These are phyloP conservation scores for Ptychochromis oligacanthus DNA, from an alignment of 2,113 vertebrate species.

Conservation along the genomic window DNA sequence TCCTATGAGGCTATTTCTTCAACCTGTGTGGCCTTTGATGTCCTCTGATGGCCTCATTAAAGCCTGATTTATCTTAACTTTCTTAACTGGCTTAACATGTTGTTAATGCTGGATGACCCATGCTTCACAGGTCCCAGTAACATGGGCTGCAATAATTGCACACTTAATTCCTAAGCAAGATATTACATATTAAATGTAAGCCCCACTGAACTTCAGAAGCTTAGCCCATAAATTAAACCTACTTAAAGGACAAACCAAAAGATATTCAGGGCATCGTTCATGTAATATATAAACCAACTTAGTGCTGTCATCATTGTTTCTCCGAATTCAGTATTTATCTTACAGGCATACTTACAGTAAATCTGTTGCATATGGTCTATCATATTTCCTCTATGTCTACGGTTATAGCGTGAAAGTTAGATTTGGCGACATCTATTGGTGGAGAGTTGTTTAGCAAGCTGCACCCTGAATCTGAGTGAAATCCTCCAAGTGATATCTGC, in stretches of 20 bases:
- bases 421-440: slow-evolving; percentile 67
- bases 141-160: neutral
- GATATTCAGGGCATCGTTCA: neutral
- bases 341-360: neutral
- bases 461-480: neutral
- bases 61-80: slow-evolving; percentile 6
- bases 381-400: slow-evolving; percentile 15
- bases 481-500: neutral
- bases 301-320: neutral
- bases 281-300: neutral
- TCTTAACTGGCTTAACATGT: neutral
- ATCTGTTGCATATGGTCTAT: slow-evolving; percentile 29
- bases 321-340: neutral
- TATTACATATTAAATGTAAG: slow-evolving; percentile 5
- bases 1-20: slow-evolving; percentile 15
- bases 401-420: neutral
- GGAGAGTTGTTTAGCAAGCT: neutral
- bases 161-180: slow-evolving; percentile 15
- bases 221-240: slow-evolving; percentile 14
- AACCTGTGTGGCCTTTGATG: neutral
- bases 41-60: neutral
- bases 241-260: slow-evolving; percentile 15
- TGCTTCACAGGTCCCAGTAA: neutral
- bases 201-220: slow-evolving; percentile 11
- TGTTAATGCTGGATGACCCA: neutral